phyloP scores from a whole-genome alignment of 1,140 invertebrate genomes.

The Penaeus vannamei region DNA sequence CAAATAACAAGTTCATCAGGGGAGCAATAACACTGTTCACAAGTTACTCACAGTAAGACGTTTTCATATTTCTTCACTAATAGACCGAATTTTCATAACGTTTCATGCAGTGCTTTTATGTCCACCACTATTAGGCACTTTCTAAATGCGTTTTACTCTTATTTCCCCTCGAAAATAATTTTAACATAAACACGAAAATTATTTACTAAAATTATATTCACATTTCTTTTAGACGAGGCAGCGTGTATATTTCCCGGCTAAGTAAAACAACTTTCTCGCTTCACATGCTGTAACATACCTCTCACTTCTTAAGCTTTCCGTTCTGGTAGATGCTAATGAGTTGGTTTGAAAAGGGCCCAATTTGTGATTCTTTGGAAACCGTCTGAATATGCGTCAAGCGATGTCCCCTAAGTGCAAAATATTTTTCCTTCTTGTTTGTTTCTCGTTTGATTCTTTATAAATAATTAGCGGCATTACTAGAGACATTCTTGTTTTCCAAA shows the following conservation, averaged over 20 bases:
- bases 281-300: constrained; percentile 6
- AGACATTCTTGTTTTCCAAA: neutral
- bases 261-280: neutral
- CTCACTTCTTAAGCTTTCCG: constrained; percentile 21
- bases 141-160: too few relatives aligned
- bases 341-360: constrained; percentile 46
- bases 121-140: too few relatives aligned
- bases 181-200: too few relatives aligned
- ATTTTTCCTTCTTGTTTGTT: constrained; percentile 61
- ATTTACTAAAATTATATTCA: too few relatives aligned
- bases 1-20: too few relatives aligned
- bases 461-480: constrained; percentile 53
- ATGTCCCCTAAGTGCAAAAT: constrained; percentile 59
- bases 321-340: constrained; percentile 49
- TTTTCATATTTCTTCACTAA: too few relatives aligned
- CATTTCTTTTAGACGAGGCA: neutral
- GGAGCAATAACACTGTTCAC: too few relatives aligned
- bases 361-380: constrained; percentile 58
- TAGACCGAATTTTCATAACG: too few relatives aligned
- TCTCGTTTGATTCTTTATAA: constrained; percentile 62
- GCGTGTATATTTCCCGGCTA: constrained; percentile 3
- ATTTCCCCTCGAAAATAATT: too few relatives aligned
- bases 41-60: too few relatives aligned
- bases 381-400: constrained; percentile 57
- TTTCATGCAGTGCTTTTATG: too few relatives aligned